Evolutionary conservation across 1,140 invertebrate species (phyloP), one percentile per base, ranked within the genome.

Genomic region (Zaprionus vittiger): DNA sequence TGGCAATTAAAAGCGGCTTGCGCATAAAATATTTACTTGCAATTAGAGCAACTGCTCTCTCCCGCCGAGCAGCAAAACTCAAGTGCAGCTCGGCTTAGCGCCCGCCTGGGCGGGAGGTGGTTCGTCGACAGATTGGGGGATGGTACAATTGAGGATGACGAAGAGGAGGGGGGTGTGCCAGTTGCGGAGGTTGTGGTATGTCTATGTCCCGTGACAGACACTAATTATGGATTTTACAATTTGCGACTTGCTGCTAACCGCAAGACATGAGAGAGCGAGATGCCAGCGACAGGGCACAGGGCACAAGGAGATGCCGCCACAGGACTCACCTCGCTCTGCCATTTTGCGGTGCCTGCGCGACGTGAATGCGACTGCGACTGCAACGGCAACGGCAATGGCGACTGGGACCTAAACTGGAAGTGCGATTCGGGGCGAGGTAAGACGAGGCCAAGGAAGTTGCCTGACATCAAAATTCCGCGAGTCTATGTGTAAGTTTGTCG

Each of bases 221-320:
- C 84, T 89, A 89, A 89, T 89, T 89, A 89, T 89, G 85, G 84
- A 90, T 89, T 89, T 71, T 81, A 87, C 75, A 89, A 90, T 89
- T 89, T 89, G 84, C 79, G 79, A 72, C 64, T 83, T 89, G 81
- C 72, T 79, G 84, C 71, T 76, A 87, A 90, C 84, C 84, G 56
- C 84, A 89, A 73, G 74, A 73, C 74, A 71, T 44, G 26, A 79
- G 82, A 17, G 24, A 22, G 47, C 20, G 65, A 67, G 41, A 66
- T 73, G 70, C 70, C 70, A 66, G 62, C 34, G 55, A 73, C 78
- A 81, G 66, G 71, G 56, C 64, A n/a, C n/a, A n/a, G 41, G 41
- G 41, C 15, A n/a, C 61, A 71, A 54, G 62, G 63, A 76, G 77
- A 73, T 76, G 71, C 56, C 64, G 68, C 81, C 77, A 73, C 81